phyloP scores from a whole-genome alignment of 2,888 invertebrate genomes.

The Thelaira solivaga region DNA sequence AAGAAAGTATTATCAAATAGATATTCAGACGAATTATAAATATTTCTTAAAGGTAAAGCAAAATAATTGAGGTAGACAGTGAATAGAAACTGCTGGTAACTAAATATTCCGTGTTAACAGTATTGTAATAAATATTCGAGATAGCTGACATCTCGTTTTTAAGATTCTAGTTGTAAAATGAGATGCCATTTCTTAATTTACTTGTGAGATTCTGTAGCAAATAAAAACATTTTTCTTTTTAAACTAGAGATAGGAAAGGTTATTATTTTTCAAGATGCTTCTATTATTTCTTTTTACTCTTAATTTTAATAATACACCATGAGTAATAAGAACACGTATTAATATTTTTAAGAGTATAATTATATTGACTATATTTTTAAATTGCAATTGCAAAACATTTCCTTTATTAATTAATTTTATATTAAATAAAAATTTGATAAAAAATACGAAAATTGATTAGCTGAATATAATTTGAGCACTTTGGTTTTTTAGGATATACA shows the following conservation, averaged over 20 bases:
- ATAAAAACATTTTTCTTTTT: too few species aligned
- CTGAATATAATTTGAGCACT: conserved; percentile 60
- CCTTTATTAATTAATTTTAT: neutral
- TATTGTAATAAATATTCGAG: too few species aligned
- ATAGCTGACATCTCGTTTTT: too few species aligned
- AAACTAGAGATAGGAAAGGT: too few species aligned
- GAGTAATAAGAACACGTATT: neutral
- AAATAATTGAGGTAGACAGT: too few species aligned
- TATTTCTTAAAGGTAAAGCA: too few species aligned
- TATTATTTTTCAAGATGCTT: too few species aligned
- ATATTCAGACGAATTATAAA: too few species aligned
- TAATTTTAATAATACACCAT: neutral
- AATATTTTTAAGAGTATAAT: conserved; percentile 9
- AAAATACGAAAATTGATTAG: conserved; percentile 41
- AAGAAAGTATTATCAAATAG: neutral
- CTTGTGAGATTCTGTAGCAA: too few species aligned
- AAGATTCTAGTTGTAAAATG: too few species aligned
- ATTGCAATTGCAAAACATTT: conserved; percentile 33
- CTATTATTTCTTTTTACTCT: neutral
- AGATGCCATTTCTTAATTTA: too few species aligned
- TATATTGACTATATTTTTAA: conserved; percentile 46
- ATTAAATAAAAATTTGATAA: conserved; percentile 34
- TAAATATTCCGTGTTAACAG: too few species aligned
- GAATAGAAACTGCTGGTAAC: neutral
- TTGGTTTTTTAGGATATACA: conserved; percentile 49